Base-by-base conservation (phyloP, 2,113 vertebrate genomes). In the Psilopsiagon aurifrons region DNA sequence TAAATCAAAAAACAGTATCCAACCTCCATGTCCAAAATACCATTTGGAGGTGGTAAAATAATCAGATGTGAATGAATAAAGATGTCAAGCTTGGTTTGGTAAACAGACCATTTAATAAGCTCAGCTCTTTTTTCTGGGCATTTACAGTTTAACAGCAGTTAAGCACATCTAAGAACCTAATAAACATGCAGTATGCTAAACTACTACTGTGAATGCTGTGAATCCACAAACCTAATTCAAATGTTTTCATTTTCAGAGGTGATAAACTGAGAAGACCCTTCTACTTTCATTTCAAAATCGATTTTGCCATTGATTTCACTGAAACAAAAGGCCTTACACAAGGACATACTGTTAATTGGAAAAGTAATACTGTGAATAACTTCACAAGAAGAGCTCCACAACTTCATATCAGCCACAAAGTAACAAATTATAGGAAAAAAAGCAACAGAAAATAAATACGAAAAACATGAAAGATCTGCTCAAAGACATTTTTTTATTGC, bases 61-160 rank as follows among this genome's bases (percentile, higher is more conserved):
- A 84, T 75, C 55, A 89, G n/a, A 89, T 1, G 3, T 55, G 35
- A 93, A 96, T 68, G 52, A 90, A 92, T 64, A 78, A 78, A 79
- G 47, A 68, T 10, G 8, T 79, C 57, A 62, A 92, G 47, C 57
- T 76, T 88, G 27, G 11, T 74, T 90, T 79, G 84, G 25, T 41
- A 84, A 86, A 92, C 1, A 83, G 88, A 88, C 6, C 55, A 11
- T 57, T 93, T 83, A 88, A 81, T 63, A 90, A 88, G 44, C 52
- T 92, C 33, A 88, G 44, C 52, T 92, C 33, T 1, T 4, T 79
- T 95, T 93, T 81, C 92, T 52, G 31, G 13, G 49, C 64, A 15
- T 83, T 95, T 92, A 71, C 47, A 78, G 43, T 52, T 92, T 89
- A 95, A 75, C 69, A 75, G 69, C 83, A 86, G 73, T 88, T 88